Base-by-base conservation (phyloP, 2,113 vertebrate species). In the Rhadina sibilatrix region DNA sequence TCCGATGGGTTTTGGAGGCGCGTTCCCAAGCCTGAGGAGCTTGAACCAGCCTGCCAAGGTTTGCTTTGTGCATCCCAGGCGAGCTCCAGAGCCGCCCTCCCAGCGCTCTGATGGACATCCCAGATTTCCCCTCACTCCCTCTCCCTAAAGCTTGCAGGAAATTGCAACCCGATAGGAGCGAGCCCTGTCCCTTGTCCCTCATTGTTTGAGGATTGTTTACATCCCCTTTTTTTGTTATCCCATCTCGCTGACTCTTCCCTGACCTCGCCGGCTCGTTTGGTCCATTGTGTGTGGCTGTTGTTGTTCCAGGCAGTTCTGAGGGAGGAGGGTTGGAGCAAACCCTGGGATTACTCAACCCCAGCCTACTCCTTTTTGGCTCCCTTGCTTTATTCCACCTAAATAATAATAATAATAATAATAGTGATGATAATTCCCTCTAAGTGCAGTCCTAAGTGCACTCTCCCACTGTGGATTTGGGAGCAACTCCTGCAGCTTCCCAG, bases 201-300 rank as follows among this genome's bases (percentile, higher is more conserved):
- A 94, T 96, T 95, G 96, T 95, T 52, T n/a, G 63, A 31, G 87
- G 76, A 37, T 70, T 97, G 96, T 94, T 96, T 93, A 93, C 87
- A 24, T 83, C 95, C 93, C 93, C 24, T 25, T 63, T 88, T 87
- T 88, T 77, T 69, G 82, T 94, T 86, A 69, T 91, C 96, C 94
- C 88, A 80, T 50, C 96, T 94, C 95, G 46, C 91, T 92, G 89
- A 76, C 94, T 94, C 94, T 56, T 56, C 93, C 56, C 94, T 91
- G 84, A 93, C 94, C 94, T 54, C 37, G 1, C 37, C 13, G 49
- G 23, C 70, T 84, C 47, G 1, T 76, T 81, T 84, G 1, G 8
- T 53, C 57, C 89, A 57, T 91, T 89, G 83, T 94, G 85, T 60
- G 65, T 64, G 81, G 77, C 91, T 92, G 56, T 44, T 92, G 83